Evolutionary conservation across 2,113 vertebrate genomes (phyloP), one percentile per base, ranked within the genome.

Genomic region (Peromyscus maniculatus): DNA sequence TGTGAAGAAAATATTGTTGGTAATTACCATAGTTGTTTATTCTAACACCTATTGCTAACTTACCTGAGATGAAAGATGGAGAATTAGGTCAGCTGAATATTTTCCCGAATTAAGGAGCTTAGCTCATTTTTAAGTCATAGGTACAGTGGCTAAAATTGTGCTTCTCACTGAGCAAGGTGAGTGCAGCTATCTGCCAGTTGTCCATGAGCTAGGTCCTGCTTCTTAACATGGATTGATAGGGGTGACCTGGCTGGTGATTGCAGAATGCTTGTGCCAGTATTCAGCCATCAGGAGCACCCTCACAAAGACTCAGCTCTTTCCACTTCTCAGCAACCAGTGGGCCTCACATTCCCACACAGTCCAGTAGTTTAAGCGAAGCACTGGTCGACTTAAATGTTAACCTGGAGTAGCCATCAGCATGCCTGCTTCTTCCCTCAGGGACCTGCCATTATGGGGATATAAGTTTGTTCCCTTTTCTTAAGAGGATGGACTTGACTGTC

Each of bases 341-440:
- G 5, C 6, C 55, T 31, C 16, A 5, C 26, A 3, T 59, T 66
- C 16, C 57, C 39, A 33, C 31, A 5, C 7, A 67, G 52, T 64
- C n/a, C 43, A 71, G 3, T 22, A 24, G 57, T 87, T 87, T 74
- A 31, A 66, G 57, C 43, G 62, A 49, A 52, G 3, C 55, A 9
- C 10, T 12, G 16, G 22, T 83, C 8, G 39, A 11, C 46, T 55
- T 46, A 21, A 5, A 1, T 33, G 16, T 82, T 59, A 16, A 57
- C 43, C 52, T 22, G 3, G 0, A 3, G 67, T 31, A 5, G 13
- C 12, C 4, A 1, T 71, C 49, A 26, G 8, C 3, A 31, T 66
- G 2, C 12, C 46, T 12, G 19, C n/a, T 36, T 64, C 1, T 36
- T 52, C 3, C 33, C n/a, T 10, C 9, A 28, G 5, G 16, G 21